A percentile compares a stretch with the other conserved stretches of the same genome.
Conservation (phyloP, 1,140 invertebrate genomes). For the Periplaneta americana region DNA sequence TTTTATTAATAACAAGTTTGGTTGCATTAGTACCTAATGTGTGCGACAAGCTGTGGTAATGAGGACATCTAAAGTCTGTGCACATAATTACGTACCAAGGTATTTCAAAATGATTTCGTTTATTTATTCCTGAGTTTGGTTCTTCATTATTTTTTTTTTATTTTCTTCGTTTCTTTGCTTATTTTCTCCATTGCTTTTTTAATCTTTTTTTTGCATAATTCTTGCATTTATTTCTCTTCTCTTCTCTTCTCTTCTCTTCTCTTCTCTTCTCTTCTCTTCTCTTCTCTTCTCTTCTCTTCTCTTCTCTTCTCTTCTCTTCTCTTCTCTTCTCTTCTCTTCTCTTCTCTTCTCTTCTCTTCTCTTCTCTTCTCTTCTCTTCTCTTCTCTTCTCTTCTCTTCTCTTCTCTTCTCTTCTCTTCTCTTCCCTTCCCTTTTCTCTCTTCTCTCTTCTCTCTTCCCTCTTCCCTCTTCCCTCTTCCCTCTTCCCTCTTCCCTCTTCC, state of each 20-base stretch:
- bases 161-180: not conserved
- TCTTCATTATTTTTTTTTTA: no score
- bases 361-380: not conserved
- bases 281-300: not conserved
- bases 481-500: not conserved
- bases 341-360: not conserved
- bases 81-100: no score
- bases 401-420: not conserved
- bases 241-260: not conserved
- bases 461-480: not conserved
- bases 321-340: not conserved
- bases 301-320: not conserved
- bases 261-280: not conserved
- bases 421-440: not conserved
- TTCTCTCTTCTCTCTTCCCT: not conserved
- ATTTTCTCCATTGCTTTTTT: not conserved
- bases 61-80: no score
- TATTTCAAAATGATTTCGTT: no score
- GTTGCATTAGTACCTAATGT: no score
- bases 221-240: not conserved
- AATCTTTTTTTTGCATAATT: not conserved
- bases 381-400: not conserved
- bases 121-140: no score
- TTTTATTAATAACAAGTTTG: no score
- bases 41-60: no score